Conservation (phyloP, 1,140 invertebrate genomes). For the Drosophila bocki region DNA sequence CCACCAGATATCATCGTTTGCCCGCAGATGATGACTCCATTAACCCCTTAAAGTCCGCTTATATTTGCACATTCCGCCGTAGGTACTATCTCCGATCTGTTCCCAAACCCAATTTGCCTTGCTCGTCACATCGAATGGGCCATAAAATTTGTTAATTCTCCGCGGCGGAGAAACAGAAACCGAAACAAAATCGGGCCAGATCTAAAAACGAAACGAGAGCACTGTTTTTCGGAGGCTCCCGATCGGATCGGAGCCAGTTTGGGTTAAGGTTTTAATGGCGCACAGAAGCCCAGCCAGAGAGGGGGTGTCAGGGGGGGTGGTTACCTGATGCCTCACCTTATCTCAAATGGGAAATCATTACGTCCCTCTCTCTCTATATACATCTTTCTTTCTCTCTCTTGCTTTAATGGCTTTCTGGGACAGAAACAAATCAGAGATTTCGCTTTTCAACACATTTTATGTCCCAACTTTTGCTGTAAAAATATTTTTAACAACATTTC, state of each 20-base stretch:
- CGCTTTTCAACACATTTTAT: conserved; percentile 47
- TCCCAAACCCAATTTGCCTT: conserved; percentile 43
- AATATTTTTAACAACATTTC: conserved; percentile 77
- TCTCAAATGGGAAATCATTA: conserved; percentile 82
- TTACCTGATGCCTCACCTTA: conserved; percentile 67
- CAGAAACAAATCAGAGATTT: conserved; percentile 69
- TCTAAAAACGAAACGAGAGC: conserved; percentile 70
- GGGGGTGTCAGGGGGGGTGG: background rate
- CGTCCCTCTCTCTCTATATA: conserved; percentile 5
- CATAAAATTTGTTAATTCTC: conserved; percentile 75
- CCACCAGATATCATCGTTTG: conserved; percentile 6
- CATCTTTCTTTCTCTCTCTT: background rate
- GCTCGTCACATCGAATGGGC: conserved; percentile 63
- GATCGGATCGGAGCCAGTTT: conserved; percentile 42
- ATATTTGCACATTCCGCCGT: conserved; percentile 36
- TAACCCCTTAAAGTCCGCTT: conserved; percentile 25
- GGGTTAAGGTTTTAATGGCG: conserved; percentile 32
- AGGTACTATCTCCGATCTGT: conserved; percentile 28
- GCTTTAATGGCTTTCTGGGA: conserved; percentile 56
- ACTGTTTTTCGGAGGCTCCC: conserved; percentile 44
- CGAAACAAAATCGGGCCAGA: conserved; percentile 67
- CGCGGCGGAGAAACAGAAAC: conserved; percentile 34
- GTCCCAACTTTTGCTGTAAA: conserved; percentile 76
- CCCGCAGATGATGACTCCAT: conserved; percentile 27
- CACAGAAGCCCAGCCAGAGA: conserved; percentile 37